A percentile compares a stretch with the other conserved stretches of the same genome.
These are phyloP conservation scores for Lycophotia porphyrea DNA, from an alignment of 2,888 invertebrate genomes.

Conservation along the genomic window DNA sequence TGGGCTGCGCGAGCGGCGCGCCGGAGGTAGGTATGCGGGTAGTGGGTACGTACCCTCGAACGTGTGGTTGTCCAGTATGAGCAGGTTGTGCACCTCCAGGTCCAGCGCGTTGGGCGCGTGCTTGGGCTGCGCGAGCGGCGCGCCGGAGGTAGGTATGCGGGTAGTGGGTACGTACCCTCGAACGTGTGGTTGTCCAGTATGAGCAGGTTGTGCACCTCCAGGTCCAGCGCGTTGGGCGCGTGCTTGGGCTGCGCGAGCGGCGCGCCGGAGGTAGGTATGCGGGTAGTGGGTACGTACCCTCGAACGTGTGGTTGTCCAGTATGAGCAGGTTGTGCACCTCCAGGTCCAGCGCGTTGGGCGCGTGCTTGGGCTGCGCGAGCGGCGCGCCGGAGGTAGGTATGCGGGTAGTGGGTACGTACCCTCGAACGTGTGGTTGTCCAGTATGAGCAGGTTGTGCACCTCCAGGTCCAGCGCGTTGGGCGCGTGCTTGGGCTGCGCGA, in stretches of 20 bases:
- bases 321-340: slow-evolving; percentile 97
- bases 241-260: slow-evolving; percentile 90
- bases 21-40: background rate
- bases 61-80: slow-evolving; percentile 98
- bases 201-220: slow-evolving; percentile 91
- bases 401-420: background rate
- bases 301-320: slow-evolving; percentile 99
- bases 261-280: slow-evolving; percentile 75
- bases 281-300: slow-evolving; percentile 78
- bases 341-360: slow-evolving; percentile 94
- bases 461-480: slow-evolving; percentile 96
- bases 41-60: slow-evolving; percentile 93
- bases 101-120: slow-evolving; percentile 93
- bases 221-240: slow-evolving; percentile 89
- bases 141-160: background rate
- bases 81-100: slow-evolving; percentile 96
- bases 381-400: slow-evolving; percentile 76
- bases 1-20: slow-evolving; percentile 4
- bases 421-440: slow-evolving; percentile 83
- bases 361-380: slow-evolving; percentile 89
- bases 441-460: slow-evolving; percentile 96
- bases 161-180: background rate
- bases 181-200: slow-evolving; percentile 59
- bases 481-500: slow-evolving; percentile 91
- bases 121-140: slow-evolving; percentile 63